phyloP scores from a whole-genome alignment of 2,797 vertebrate genomes.

The Malurus leucopterus region DNA sequence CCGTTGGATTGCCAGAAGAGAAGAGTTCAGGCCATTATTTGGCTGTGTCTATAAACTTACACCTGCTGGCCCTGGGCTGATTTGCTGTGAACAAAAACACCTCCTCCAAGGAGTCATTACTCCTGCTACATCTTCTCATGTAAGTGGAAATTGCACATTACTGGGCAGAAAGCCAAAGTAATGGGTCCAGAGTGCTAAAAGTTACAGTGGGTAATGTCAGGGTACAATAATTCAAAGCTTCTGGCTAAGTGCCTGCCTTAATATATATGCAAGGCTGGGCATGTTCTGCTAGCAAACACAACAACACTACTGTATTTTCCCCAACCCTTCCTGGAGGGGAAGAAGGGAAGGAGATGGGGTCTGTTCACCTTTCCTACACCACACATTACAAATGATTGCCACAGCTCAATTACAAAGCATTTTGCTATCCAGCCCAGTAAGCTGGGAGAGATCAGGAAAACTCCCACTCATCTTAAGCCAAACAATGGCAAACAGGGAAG shows the following conservation, averaged over 20 bases:
- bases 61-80: constrained; percentile 59
- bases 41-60: constrained; percentile 32
- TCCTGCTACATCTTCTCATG: constrained; percentile 61
- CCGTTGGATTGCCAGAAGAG: background rate
- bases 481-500: background rate
- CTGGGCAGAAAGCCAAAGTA: constrained; percentile 60
- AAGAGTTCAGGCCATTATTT: background rate
- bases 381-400: background rate
- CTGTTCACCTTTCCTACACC: background rate
- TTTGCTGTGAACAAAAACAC: constrained; percentile 45
- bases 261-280: constrained; percentile 52
- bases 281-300: constrained; percentile 54
- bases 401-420: background rate
- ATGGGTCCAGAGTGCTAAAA: constrained; percentile 55
- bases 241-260: constrained; percentile 48
- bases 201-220: constrained; percentile 59
- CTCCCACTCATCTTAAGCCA: background rate
- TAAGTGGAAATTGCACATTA: constrained; percentile 62
- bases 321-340: constrained; percentile 11
- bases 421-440: background rate
- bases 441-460: background rate
- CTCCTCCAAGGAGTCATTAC: constrained; percentile 50
- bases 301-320: constrained; percentile 30
- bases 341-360: background rate
- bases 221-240: constrained; percentile 59